phyloP scores from a whole-genome alignment of 2,888 invertebrate species.

The Poecilobothrus nobilitatus region DNA sequence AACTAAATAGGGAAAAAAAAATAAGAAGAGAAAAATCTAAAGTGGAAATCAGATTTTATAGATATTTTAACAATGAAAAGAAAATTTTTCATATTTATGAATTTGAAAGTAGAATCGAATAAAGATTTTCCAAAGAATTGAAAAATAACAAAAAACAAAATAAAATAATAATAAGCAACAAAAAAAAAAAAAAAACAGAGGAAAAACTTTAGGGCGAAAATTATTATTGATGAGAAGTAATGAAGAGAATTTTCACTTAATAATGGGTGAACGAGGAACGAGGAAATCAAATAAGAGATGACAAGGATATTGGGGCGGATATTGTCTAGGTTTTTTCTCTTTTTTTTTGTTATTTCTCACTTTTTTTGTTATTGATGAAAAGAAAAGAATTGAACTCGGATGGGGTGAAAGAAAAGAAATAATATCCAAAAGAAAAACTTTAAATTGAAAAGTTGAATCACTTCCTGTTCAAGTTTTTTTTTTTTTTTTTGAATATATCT shows the following conservation, averaged over 20 bases:
- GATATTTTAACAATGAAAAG: conserved; percentile 4
- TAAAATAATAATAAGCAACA: neutral
- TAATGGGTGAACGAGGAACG: neutral
- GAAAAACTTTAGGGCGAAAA: neutral
- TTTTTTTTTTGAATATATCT: neutral
- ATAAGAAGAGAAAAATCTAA: neutral
- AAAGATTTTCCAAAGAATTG: conserved; percentile 6
- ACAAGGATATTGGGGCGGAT: conserved; percentile 4
- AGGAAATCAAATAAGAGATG: neutral
- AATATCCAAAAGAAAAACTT: neutral
- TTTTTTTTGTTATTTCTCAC: neutral
- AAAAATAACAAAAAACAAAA: neutral
- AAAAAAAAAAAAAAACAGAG: neutral
- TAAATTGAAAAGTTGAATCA: conserved; percentile 6
- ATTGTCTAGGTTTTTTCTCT: neutral
- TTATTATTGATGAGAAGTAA: neutral
- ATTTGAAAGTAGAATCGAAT: conserved; percentile 2
- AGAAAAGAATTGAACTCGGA: neutral
- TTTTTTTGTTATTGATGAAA: no score
- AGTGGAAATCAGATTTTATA: conserved; percentile 4
- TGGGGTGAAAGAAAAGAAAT: neutral
- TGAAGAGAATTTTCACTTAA: neutral
- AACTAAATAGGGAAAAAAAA: neutral
- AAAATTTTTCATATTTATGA: conserved; percentile 1
- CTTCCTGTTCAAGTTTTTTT: neutral